Conservation (phyloP, 2,888 invertebrate genomes). For the Gandaritis pyraliata region DNA sequence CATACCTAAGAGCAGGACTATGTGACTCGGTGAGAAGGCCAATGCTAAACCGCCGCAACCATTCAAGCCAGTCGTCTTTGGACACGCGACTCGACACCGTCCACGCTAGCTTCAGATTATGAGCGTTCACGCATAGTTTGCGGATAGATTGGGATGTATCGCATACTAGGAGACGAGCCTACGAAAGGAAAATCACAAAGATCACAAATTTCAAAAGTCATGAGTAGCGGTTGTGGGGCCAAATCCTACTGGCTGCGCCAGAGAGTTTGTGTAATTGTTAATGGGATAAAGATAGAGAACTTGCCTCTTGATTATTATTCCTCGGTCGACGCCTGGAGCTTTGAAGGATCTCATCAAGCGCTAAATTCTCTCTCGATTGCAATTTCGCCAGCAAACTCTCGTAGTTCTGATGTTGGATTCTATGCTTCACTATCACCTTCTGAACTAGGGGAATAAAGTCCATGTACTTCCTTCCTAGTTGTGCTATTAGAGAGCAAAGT, state of each 20-base stretch:
- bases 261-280: no score
- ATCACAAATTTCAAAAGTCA: no score
- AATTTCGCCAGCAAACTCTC: constrained; percentile 91
- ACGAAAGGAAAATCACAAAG: constrained; percentile 36
- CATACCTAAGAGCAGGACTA: constrained; percentile 92
- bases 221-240: no score
- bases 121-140: constrained; percentile 91
- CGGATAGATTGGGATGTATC: constrained; percentile 90
- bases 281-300: constrained; percentile 33
- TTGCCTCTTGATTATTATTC: constrained; percentile 89
- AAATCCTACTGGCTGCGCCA: no score
- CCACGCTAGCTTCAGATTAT: constrained; percentile 95
- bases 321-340: constrained; percentile 85
- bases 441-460: constrained; percentile 97
- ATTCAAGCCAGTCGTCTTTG: constrained; percentile 99
- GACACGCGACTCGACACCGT: constrained; percentile 96
- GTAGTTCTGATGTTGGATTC: constrained; percentile 90
- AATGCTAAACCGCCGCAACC: constrained; percentile 96
- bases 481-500: constrained; percentile 92
- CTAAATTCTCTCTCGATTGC: constrained; percentile 72
- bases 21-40: constrained; percentile 97
- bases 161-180: constrained; percentile 76
- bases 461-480: constrained; percentile 94
- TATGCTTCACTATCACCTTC: constrained; percentile 91
- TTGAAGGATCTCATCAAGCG: constrained; percentile 88